Conservation (phyloP, 1,140 invertebrate species). For the Caerostris darwini region DNA sequence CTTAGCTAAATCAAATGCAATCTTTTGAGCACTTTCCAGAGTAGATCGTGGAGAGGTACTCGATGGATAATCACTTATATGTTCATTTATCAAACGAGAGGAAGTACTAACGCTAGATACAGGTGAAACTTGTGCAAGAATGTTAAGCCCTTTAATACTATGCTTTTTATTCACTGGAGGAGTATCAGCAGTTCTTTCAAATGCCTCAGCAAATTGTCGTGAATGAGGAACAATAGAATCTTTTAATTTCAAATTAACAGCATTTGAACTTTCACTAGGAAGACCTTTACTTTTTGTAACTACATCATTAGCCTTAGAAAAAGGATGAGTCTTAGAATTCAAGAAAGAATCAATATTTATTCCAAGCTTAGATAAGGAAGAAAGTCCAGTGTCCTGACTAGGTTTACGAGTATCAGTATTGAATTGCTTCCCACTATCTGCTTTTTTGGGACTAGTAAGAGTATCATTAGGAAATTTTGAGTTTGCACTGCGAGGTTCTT, state of each 20-base stretch:
- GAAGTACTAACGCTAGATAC: conserved; percentile 64
- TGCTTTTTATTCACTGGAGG: conserved; percentile 66
- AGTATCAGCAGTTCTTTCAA: conserved; percentile 69
- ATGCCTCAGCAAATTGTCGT: conserved; percentile 74
- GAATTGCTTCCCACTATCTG: conserved; percentile 56
- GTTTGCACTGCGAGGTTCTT: conserved; percentile 40
- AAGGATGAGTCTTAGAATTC: conserved; percentile 60
- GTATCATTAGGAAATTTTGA: conserved; percentile 67
- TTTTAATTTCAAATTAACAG: conserved; percentile 72
- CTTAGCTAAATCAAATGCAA: conserved; percentile 68
- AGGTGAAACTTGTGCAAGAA: conserved; percentile 18
- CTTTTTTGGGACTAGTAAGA: conserved; percentile 68
- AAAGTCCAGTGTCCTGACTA: conserved; percentile 68
- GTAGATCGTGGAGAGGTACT: conserved; percentile 66
- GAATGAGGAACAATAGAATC: conserved; percentile 76
- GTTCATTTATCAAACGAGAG: conserved; percentile 67
- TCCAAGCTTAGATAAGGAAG: conserved; percentile 55
- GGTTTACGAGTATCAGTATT: conserved; percentile 62
- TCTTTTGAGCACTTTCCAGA: conserved; percentile 67
- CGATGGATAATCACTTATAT: conserved; percentile 64
- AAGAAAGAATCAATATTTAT: conserved; percentile 71
- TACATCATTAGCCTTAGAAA: conserved; percentile 37
- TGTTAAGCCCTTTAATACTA: conserved; percentile 42
- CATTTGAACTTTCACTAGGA: conserved; percentile 41
- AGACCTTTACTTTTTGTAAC: conserved; percentile 57